Evolutionary conservation across 2,797 vertebrate genomes (phyloP), one percentile per base, ranked within the genome.

Genomic region (Tolypeutes matacus): DNA sequence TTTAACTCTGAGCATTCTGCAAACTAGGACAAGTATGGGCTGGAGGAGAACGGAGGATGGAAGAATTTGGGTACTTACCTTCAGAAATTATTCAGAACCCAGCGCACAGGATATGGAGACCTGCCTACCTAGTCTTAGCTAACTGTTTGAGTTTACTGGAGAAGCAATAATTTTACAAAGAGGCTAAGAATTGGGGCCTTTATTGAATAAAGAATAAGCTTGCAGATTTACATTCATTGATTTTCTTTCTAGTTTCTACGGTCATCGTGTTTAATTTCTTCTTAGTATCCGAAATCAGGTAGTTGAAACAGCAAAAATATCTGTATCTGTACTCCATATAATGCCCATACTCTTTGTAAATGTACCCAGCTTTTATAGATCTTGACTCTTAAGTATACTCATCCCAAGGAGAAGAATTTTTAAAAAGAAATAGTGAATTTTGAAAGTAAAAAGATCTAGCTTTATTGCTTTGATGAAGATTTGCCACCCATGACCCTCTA

Each of bases 401-500:
- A 51, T 92, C 91, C 86, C 86, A 89, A 94, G 96, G 8, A 93
- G 60, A 95, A 70, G 53, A 49, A 78, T 93, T 69, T 91, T 92
- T 76, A 73, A 81, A 78, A 89, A 93, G 98, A 98, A 99, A 99
- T 98, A 94, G 94, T 78, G 92, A 15, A 86, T 97, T 98, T 89
- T 97, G 94, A 96, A 95, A 98, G 96, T 95, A 86, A 97, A 97
- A 97, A 98, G 98, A 99, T 98, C 99, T 99, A 99, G 98, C 98
- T 98, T 99, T 99, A 99, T 98, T 99, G 98, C 99, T 98, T 99
- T 99, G 99, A 99, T 99, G 99, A 99, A 99, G 98, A 98, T 99
- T 98, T 84, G 39, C 98, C 98, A 98, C 97, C 98, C 95, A 91
- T 99, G 98, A 98, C 98, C 99, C 99, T 99, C 99, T 98, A 98